Conservation (phyloP, 2,113 vertebrate species). For the Sitta europaea region DNA sequence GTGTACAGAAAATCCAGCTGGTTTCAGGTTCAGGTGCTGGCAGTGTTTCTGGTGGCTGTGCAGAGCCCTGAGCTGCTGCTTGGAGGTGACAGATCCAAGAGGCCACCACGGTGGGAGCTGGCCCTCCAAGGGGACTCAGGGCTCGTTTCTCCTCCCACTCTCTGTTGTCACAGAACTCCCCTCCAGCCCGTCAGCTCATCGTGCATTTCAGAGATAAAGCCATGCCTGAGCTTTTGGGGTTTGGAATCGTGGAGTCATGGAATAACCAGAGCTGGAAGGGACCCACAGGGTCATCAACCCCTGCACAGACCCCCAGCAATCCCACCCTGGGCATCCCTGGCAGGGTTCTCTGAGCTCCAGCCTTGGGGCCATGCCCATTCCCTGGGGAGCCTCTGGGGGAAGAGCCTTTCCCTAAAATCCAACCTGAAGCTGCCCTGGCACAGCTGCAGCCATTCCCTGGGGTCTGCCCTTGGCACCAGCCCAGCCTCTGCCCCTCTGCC, state of each 20-base stretch:
- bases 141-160: not conserved
- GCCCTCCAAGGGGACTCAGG: not conserved
- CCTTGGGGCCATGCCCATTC: not conserved
- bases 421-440: fast-evolving
- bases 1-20: not conserved
- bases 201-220: not conserved
- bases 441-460: not conserved
- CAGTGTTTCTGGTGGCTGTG: not conserved
- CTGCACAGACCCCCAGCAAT: not conserved
- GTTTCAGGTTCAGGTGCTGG: not conserved
- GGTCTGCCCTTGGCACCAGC: not conserved
- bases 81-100: not conserved
- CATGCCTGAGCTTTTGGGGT: not conserved
- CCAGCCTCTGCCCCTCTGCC: not conserved
- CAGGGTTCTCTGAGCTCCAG: not conserved
- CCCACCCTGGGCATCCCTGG: not conserved
- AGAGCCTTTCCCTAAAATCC: not conserved
- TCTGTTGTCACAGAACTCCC: not conserved
- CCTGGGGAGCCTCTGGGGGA: not conserved
- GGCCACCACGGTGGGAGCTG: not conserved
- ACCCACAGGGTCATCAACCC: not conserved
- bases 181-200: fast-evolving
- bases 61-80: not conserved
- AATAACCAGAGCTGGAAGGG: not conserved
- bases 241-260: not conserved